phyloP scores from a whole-genome alignment of 2,888 invertebrate genomes.

The Lepidonotus clava region DNA sequence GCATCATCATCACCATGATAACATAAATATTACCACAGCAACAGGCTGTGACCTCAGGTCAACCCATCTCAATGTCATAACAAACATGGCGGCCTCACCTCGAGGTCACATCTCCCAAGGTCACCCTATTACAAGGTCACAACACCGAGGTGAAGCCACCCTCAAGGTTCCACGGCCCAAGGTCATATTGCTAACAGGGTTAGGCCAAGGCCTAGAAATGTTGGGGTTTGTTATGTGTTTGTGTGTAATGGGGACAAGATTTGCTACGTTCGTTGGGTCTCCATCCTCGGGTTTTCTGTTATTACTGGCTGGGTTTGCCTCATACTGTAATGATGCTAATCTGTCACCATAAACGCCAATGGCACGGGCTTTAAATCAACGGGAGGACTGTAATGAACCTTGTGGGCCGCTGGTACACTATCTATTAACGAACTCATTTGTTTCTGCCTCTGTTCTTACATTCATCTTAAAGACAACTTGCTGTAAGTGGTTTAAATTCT shows the following conservation, averaged over 20 bases:
- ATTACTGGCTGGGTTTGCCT: too few relatives aligned
- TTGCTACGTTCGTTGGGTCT: too few relatives aligned
- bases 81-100: too few relatives aligned
- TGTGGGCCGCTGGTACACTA: background rate
- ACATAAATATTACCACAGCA: too few relatives aligned
- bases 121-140: background rate
- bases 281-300: too few relatives aligned
- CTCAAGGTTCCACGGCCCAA: too few relatives aligned
- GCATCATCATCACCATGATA: background rate
- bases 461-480: background rate
- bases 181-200: background rate
- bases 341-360: conserved; percentile 30
- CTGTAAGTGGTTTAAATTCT: background rate
- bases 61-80: background rate
- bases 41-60: background rate
- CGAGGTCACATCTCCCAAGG: background rate
- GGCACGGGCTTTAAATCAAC: background rate
- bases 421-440: too few relatives aligned
- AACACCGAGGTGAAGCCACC: too few relatives aligned
- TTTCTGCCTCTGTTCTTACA: background rate
- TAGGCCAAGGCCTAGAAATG: background rate
- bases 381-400: background rate
- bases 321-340: background rate
- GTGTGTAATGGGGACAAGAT: too few relatives aligned
- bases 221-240: background rate